These are phyloP conservation scores for Sebastes vulpes DNA, from an alignment of 2,797 vertebrate species.

Conservation along the genomic window DNA sequence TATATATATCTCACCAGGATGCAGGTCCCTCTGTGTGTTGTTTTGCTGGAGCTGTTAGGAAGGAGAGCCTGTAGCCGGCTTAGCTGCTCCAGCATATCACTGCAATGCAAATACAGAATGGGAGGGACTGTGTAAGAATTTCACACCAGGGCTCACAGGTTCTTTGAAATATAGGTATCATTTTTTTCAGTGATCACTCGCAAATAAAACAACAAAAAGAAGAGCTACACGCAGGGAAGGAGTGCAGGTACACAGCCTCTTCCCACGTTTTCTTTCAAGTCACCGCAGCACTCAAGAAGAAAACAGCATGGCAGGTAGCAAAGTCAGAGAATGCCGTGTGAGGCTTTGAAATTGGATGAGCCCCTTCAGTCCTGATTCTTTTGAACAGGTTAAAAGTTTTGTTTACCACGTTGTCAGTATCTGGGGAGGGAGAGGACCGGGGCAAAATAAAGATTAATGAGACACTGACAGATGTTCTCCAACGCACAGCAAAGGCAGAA, in stretches of 20 bases:
- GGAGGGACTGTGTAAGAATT: conserved; percentile 2
- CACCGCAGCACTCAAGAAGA: background rate
- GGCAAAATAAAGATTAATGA: conserved; percentile 3
- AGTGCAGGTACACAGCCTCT: background rate
- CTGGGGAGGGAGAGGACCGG: background rate
- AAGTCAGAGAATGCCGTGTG: background rate
- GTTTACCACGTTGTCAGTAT: background rate
- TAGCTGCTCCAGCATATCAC: conserved; percentile 93
- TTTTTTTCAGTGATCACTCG: conserved; percentile 27
- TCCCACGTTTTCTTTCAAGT: conserved; percentile 10
- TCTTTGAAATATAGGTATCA: background rate
- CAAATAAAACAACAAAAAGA: conserved; percentile 4
- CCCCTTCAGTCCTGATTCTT: background rate
- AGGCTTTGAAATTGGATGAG: background rate
- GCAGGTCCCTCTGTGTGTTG: conserved; percentile 90
- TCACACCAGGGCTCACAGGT: background rate
- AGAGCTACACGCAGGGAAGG: background rate
- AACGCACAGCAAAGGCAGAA: background rate
- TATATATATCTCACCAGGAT: conserved; percentile 84
- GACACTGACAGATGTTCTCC: background rate
- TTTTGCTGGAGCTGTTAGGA: conserved; percentile 87
- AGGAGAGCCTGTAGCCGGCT: conserved; percentile 89
- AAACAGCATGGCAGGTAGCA: background rate
- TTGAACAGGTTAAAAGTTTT: background rate
- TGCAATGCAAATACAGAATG: conserved; percentile 63